Evolutionary conservation across 1,140 invertebrate genomes (phyloP).

Genomic region (Macrosteles quadrilineatus): DNA sequence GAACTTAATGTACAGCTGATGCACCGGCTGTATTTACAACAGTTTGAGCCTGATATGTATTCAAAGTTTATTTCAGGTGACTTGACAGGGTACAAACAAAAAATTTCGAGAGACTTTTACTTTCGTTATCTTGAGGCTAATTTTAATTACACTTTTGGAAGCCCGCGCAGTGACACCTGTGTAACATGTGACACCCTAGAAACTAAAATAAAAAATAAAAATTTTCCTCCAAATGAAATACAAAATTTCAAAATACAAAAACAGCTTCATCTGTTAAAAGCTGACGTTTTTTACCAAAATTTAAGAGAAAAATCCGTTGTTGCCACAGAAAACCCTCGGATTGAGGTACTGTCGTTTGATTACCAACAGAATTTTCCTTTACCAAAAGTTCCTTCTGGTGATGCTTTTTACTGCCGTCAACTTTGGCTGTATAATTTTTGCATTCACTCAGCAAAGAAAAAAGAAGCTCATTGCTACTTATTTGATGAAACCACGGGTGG

Average conservation of each 20-base stretch:
- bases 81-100: background rate
- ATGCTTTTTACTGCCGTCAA: slow-evolving; percentile 11
- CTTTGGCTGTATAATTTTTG: slow-evolving; percentile 15
- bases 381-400: slow-evolving; percentile 9
- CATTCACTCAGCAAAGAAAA: background rate
- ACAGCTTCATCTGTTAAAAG: slow-evolving; percentile 9
- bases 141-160: slow-evolving; percentile 24
- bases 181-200: background rate
- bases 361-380: background rate
- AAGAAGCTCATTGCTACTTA: slow-evolving; percentile 1
- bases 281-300: background rate
- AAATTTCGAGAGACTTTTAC: slow-evolving; percentile 1
- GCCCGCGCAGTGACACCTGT: background rate
- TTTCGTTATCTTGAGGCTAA: slow-evolving; percentile 10
- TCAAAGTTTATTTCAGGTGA: slow-evolving; percentile 1
- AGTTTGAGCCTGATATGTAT: slow-evolving; percentile 4
- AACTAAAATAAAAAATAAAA: background rate
- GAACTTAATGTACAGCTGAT: background rate
- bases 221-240: too few species aligned
- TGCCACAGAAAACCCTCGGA: background rate
- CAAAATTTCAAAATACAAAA: background rate
- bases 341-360: slow-evolving; percentile 6
- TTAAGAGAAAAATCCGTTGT: background rate
- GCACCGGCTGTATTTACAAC: background rate
- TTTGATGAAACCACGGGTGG: slow-evolving; percentile 3